Evolutionary conservation across 2,113 vertebrate species (phyloP).

Genomic region (Perccottus glenii): DNA sequence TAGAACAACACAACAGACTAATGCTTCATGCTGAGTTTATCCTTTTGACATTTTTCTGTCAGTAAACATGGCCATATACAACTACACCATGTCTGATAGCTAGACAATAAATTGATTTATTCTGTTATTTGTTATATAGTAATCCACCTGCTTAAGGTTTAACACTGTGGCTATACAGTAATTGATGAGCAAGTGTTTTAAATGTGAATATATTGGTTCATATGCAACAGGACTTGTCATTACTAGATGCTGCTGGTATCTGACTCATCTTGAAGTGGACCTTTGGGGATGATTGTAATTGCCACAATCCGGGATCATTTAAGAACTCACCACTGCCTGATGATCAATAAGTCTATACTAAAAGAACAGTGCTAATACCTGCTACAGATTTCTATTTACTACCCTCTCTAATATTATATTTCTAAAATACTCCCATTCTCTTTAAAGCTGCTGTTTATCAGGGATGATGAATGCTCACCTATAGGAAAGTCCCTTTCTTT

Average conservation of each 20-base stretch:
- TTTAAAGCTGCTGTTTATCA: conserved; percentile 11
- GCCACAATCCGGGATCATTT: conserved; percentile 23
- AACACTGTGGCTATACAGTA: neutral
- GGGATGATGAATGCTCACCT: conserved; percentile 1
- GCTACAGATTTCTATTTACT: conserved; percentile 17
- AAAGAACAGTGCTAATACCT: too few relatives aligned
- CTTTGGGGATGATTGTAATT: conserved; percentile 31
- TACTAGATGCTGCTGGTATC: conserved; percentile 15
- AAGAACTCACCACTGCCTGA: conserved; percentile 12
- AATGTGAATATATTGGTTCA: conserved; percentile 14
- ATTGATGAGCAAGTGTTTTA: conserved; percentile 20
- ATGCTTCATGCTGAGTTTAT: conserved; percentile 16
- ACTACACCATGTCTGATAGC: neutral
- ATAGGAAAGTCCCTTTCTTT: neutral
- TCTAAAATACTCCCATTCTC: neutral
- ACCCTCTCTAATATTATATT: conserved; percentile 6
- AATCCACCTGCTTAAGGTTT: neutral
- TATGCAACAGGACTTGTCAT: conserved; percentile 29
- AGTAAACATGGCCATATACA: neutral
- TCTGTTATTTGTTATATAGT: neutral
- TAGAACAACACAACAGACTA: conserved; percentile 28
- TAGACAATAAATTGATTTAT: neutral
- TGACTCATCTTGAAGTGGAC: conserved; percentile 38
- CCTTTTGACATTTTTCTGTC: conserved; percentile 9
- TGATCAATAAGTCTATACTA: conserved; percentile 39